Conservation (phyloP, 2,797 vertebrate genomes). For the Gymnothorax javanicus region DNA sequence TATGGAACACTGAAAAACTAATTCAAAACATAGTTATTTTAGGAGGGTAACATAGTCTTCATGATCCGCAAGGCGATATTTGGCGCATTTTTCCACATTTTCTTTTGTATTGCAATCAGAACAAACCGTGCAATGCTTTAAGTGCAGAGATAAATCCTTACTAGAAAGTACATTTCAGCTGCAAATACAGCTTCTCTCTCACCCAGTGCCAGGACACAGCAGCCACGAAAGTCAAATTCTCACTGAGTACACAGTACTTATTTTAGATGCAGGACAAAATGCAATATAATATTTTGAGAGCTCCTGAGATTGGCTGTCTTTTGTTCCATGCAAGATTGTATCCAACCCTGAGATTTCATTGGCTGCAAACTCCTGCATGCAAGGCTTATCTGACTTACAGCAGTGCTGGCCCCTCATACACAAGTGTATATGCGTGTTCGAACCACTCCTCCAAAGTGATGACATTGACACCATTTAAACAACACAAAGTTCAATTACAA, state of each 20-base stretch:
- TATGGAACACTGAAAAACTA: background rate
- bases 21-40: background rate
- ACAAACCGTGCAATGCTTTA: background rate
- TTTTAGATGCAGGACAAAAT: constrained; percentile 37
- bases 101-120: background rate
- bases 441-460: constrained; percentile 48
- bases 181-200: background rate
- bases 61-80: background rate
- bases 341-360: constrained; percentile 46
- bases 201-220: constrained; percentile 14
- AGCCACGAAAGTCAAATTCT: background rate
- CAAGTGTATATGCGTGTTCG: constrained; percentile 47
- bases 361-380: constrained; percentile 48
- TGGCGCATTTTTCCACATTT: background rate
- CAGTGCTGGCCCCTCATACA: constrained; percentile 47
- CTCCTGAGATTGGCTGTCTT: constrained; percentile 40
- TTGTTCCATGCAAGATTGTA: constrained; percentile 43
- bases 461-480: constrained; percentile 47
- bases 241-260: constrained; percentile 18
- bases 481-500: constrained; percentile 37
- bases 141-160: background rate
- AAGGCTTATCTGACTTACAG: constrained; percentile 47
- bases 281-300: background rate
- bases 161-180: background rate
- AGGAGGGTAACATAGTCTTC: background rate